phyloP scores from a whole-genome alignment of 2,113 vertebrate species.

The Daboia siamensis region DNA sequence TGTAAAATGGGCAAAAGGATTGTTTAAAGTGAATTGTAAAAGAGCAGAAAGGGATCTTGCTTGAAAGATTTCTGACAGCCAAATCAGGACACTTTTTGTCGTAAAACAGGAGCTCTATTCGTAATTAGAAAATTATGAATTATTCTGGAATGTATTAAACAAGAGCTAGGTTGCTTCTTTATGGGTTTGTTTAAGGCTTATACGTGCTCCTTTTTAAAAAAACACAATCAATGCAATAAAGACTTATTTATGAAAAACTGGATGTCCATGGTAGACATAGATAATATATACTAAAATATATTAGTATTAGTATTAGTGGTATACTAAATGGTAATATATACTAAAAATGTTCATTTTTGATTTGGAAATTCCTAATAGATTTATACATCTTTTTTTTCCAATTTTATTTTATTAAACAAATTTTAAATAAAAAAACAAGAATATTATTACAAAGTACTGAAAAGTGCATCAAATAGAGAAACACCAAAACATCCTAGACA shows the following conservation, averaged over 20 bases:
- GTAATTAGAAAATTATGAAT: neutral
- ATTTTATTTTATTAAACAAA: too few species aligned
- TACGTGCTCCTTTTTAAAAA: neutral
- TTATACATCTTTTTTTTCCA: neutral
- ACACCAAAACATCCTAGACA: too few species aligned
- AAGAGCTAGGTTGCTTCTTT: neutral
- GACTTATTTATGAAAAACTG: neutral
- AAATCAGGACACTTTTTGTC: neutral
- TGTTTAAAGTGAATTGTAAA: neutral
- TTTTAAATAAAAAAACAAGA: too few species aligned
- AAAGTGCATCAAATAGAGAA: too few species aligned
- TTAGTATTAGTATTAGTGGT: too few species aligned
- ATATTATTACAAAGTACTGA: too few species aligned
- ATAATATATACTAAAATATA: too few species aligned
- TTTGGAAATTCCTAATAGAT: neutral
- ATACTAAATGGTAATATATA: neutral
- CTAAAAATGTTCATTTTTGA: neutral
- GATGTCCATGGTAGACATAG: too few species aligned
- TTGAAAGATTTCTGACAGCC: neutral
- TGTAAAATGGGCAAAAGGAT: too few species aligned
- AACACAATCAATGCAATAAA: neutral
- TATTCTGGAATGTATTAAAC: neutral
- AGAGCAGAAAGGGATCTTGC: neutral
- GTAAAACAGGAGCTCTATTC: neutral
- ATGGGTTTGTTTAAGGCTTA: neutral